phyloP scores from a whole-genome alignment of 2,797 vertebrate species.

The Agapornis canus region DNA sequence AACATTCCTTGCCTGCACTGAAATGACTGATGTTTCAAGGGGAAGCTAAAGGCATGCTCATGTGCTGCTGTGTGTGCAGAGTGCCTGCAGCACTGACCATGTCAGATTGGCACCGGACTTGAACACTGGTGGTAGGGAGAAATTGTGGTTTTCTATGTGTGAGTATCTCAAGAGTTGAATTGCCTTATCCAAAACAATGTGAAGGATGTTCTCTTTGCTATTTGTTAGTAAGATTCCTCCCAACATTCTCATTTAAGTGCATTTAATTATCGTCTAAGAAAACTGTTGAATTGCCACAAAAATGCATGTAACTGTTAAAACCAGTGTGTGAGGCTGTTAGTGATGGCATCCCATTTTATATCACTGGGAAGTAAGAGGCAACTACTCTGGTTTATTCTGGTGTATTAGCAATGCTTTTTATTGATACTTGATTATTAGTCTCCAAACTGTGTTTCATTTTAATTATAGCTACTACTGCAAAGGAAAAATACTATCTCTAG shows the following conservation, averaged over 20 bases:
- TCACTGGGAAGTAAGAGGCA: neutral
- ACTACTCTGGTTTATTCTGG: neutral
- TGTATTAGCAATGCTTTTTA: neutral
- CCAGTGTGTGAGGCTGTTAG: neutral
- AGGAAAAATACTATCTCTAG: neutral
- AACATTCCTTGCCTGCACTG: neutral
- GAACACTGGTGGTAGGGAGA: no score
- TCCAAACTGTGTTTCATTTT: neutral
- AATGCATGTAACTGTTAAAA: neutral
- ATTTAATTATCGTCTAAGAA: neutral
- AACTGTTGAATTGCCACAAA: neutral
- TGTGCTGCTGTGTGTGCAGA: accelerated
- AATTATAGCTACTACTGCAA: neutral
- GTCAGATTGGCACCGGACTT: neutral
- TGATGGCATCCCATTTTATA: neutral
- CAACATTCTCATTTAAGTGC: neutral
- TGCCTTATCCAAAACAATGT: neutral
- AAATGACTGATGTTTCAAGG: neutral
- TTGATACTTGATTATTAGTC: neutral
- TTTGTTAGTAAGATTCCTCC: neutral
- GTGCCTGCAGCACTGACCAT: neutral
- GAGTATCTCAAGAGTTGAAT: neutral
- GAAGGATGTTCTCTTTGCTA: neutral
- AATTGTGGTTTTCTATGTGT: neutral
- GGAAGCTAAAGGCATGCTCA: neutral